phyloP scores from a whole-genome alignment of 1,140 invertebrate genomes.

The Glossosoma conforme region DNA sequence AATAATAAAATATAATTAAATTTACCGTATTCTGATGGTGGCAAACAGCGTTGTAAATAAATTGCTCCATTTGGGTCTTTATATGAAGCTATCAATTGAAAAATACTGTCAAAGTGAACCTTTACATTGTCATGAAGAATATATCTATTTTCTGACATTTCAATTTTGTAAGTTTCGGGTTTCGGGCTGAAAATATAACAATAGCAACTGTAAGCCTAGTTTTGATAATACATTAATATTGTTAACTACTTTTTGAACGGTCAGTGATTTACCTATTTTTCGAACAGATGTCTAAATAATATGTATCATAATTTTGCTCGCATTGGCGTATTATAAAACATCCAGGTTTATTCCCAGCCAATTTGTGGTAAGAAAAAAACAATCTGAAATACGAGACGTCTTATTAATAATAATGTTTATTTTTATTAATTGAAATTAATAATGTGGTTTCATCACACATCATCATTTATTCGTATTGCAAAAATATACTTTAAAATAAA shows the following conservation, averaged over 20 bases:
- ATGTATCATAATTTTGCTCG: constrained; percentile 69
- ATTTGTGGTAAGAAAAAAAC: constrained; percentile 76
- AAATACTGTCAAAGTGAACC: constrained; percentile 56
- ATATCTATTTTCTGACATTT: constrained; percentile 47
- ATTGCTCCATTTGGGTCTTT: constrained; percentile 53
- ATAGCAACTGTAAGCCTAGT: constrained; percentile 1
- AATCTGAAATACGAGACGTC: constrained; percentile 53
- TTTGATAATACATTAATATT: too few relatives aligned
- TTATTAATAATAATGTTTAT: background rate
- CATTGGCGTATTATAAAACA: constrained; percentile 78
- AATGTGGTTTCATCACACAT: background rate
- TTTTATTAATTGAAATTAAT: constrained; percentile 1
- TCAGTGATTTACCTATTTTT: constrained; percentile 65
- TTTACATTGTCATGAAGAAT: constrained; percentile 45
- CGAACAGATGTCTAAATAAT: constrained; percentile 74
- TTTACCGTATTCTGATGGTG: constrained; percentile 79
- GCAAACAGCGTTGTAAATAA: constrained; percentile 68
- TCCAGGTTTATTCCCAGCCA: constrained; percentile 71
- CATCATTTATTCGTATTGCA: background rate
- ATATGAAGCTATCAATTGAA: constrained; percentile 57
- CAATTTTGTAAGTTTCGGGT: constrained; percentile 66
- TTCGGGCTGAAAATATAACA: constrained; percentile 50
- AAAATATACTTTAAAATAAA: constrained; percentile 9
- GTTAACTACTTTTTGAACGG: too few relatives aligned
- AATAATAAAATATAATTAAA: too few relatives aligned